Base-by-base conservation (phyloP, 2,113 vertebrate species). In the Vulpes vulpes region DNA sequence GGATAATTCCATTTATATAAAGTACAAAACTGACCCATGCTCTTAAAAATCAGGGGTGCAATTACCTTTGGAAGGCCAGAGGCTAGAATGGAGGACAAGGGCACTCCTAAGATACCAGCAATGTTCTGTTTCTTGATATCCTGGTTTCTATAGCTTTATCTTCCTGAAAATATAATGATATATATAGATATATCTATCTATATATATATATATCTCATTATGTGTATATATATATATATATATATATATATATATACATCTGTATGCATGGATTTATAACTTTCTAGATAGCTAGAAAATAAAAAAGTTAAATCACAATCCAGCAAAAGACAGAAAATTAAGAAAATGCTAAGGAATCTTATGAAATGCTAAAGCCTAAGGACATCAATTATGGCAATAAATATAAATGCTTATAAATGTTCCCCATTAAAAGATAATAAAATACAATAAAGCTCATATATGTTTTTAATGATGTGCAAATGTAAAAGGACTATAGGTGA, bases 391-490 rank as follows among this genome's bases (percentile, higher is more conserved):
- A 95, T 64, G 57, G 38, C 85, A 93, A 91, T 96, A 98, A 96
- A 96, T 97, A 96, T 74, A 96, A 94, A 89, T 95, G 79, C 51
- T 96, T 95, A 86, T 67, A 91, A 59, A 74, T 95, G 82, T 88
- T 88, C 12, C 38, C 60, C n/a, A 89, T 94, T 96, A 94, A 88
- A 95, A 97, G 87, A 92, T 93, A 97, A 95, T 95, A 87, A 92
- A 96, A 92, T 79, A 80, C 23, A 87, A 91, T 93, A 93, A 95
- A 95, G 30, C 62, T 93, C 78, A 93, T 96, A 51, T 95, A 79
- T 95, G 55, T 86, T 93, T 93, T 97, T 96, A 93, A 83, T 95
- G 82, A 91, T 79, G 89, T 95, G n/a, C 8, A 89, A 95, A 94
- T 81, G 62, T 85, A 49, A 79, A 93, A 95, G 74, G 11, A 78